Base-by-base conservation (phyloP, 2,797 vertebrate species). In the Naso thynnoides region DNA sequence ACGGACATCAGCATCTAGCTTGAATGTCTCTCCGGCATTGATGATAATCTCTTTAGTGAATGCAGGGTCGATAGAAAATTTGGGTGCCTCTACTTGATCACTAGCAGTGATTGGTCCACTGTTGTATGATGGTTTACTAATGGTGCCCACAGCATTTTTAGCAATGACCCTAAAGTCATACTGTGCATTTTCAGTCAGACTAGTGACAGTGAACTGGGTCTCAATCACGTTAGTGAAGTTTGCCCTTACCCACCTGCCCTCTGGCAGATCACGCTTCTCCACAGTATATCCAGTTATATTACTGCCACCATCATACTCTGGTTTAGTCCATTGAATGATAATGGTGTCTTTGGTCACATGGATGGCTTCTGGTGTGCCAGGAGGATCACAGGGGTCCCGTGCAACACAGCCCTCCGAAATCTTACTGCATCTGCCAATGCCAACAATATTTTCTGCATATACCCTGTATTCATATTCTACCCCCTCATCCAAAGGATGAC, bases 91-190 rank as follows among this genome's bases (percentile, higher is more conserved):
- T 47, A 99, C 86, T 70, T 96, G 94, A 86, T 99, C 98, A 78
- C 95, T 96, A 89, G 97, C 98, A 82, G 93, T 96, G 83, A 99
- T 98, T 61, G 98, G 96, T 87, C 98, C 98, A 86, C 96, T 98
- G 89, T 97, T 99, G 75, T 96, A 98, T 68, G 98, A 99, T 65
- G 98, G 97, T 84, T 97, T 99, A 85, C 98, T 99, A 78, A 98
- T 70, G 59, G 96, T 91, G 74, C 98, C 98, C 61, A 96, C 97
- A 74, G 97, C 96, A 86, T 99, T 99, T 94, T 96, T 99, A 88
- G 98, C 98, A 91, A 98, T 96, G 71, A 99, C 96, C 95, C 98
- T 97, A 81, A 99, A 99, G 90, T 99, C 98, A 9, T 99, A 99
- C 89, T 97, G 96, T 78, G 96, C 93, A 76, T 97, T 96, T 94